A percentile compares a stretch with the other conserved stretches of the same genome.
Evolutionary conservation across 2,888 invertebrate genomes (phyloP).

Genomic region (Eurytoma californica): DNA sequence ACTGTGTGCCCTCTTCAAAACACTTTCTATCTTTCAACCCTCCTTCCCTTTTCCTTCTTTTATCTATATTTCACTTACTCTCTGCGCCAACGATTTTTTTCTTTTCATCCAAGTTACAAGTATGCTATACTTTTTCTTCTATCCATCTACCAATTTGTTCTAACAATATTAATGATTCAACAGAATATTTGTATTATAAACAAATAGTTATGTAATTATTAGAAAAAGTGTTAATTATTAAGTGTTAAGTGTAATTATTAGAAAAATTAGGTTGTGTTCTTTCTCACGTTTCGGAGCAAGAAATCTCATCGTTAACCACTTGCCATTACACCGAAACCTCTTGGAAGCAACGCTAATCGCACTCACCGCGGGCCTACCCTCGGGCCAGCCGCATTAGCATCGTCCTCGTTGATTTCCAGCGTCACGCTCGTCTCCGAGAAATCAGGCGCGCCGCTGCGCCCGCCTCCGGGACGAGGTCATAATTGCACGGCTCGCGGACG

Average conservation of each 20-base stretch:
- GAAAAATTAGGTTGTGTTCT: background rate
- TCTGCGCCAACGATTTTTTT: background rate
- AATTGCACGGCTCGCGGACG: slow-evolving; percentile 42
- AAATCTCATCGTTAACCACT: too few species aligned
- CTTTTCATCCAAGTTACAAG: background rate
- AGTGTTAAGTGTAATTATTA: background rate
- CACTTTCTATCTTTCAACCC: slow-evolving; percentile 6
- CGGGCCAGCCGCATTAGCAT: background rate
- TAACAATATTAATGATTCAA: too few species aligned
- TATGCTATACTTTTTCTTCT: too few species aligned
- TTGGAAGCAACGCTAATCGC: slow-evolving; percentile 27
- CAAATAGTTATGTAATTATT: background rate
- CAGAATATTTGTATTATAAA: too few species aligned
- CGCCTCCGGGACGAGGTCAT: slow-evolving; percentile 31
- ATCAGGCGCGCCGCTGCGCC: slow-evolving; percentile 8
- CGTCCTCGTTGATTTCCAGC: slow-evolving; percentile 15
- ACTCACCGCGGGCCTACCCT: background rate
- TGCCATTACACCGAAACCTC: background rate
- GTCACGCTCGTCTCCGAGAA: background rate
- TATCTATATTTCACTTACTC: background rate
- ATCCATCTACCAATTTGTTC: too few species aligned
- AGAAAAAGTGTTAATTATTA: background rate
- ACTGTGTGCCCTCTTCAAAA: slow-evolving; percentile 26
- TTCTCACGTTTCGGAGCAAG: background rate
- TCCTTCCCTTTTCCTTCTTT: background rate